Base-by-base conservation (phyloP, 2,113 vertebrate genomes). In the Illadopsis cleaveri region DNA sequence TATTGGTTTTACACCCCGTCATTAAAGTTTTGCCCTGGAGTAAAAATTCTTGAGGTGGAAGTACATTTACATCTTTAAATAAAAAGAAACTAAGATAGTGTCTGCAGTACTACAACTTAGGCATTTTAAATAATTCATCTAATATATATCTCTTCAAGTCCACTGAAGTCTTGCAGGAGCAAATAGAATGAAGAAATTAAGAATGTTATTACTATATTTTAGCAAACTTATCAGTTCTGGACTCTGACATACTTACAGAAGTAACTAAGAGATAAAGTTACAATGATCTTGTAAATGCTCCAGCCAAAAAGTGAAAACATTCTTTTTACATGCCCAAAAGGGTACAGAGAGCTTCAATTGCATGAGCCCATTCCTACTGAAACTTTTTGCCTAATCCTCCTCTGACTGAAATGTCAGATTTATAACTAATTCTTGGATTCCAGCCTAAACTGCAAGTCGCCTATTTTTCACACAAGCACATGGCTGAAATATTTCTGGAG, bases 11-110 rank as follows among this genome's bases (percentile, higher is more conserved):
- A 96, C 56, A 93, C 56, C 33, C 33, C 6, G 4, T 56, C 66
- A 87, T 94, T 90, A 96, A 82, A 86, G 80, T 86, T 94, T 62
- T 95, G 90, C 86, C 90, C 86, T 90, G 73, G 44, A 96, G 94
- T 83, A 86, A 96, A 96, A 96, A 96, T 94, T 96, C 93, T 93
- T 91, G 45, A 85, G 54, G 44, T 95, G 18, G 38, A 94, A 88
- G 86, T 90, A 93, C 62, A 83, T 90, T 82, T 82, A 76, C 31
- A 83, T 87, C 58, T 96, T 91, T 86, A 84, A 77, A 91, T 79
- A 81, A 89, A 86, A 91, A 50, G 45, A 82, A 58, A 77, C 72
- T 62, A 82, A 91, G 75, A 73, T 7, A 84, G 40, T 10, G 33
- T 86, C 84, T 66, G 44, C 1, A 0, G 37, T 51, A 90, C 21